Evolutionary conservation across 2,113 vertebrate species (phyloP).

Genomic region (Bujurquina vittata): DNA sequence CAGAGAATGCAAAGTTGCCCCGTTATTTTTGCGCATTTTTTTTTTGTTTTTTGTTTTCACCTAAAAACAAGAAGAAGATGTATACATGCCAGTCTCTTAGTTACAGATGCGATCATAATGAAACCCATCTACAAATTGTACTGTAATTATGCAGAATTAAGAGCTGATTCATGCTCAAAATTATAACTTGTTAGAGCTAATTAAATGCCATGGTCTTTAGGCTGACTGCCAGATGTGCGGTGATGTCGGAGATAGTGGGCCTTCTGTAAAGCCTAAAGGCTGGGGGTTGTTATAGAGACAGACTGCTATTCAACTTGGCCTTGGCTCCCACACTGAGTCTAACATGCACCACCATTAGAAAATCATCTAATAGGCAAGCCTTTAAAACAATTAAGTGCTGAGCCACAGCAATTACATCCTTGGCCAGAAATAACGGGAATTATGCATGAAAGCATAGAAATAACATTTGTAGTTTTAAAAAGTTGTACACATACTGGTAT

Average conservation of each 20-base stretch:
- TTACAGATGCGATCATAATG: constrained; percentile 55
- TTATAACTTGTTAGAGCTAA: constrained; percentile 74
- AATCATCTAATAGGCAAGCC: constrained; percentile 36
- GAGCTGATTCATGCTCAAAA: constrained; percentile 70
- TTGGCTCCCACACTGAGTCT: constrained; percentile 36
- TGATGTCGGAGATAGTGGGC: constrained; percentile 66
- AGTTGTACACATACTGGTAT: neutral
- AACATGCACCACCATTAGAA: constrained; percentile 49
- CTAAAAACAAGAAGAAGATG: constrained; percentile 45
- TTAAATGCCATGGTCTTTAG: constrained; percentile 66
- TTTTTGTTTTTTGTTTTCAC: constrained; percentile 41
- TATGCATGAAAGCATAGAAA: neutral
- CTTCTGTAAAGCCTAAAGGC: constrained; percentile 42
- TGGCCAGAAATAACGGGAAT: constrained; percentile 1
- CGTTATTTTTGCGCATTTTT: constrained; percentile 30
- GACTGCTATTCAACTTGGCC: constrained; percentile 52
- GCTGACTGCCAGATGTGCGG: constrained; percentile 66
- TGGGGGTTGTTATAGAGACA: constrained; percentile 30
- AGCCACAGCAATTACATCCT: constrained; percentile 28
- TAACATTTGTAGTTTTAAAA: neutral
- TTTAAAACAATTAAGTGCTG: constrained; percentile 17
- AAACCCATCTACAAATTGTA: constrained; percentile 58
- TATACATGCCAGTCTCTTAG: constrained; percentile 50
- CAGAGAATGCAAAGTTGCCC: constrained; percentile 40
- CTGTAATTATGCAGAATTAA: constrained; percentile 72